These are phyloP conservation scores for Neoscelio sp. DNA, from an alignment of 2,888 invertebrate species.

Conservation along the genomic window DNA sequence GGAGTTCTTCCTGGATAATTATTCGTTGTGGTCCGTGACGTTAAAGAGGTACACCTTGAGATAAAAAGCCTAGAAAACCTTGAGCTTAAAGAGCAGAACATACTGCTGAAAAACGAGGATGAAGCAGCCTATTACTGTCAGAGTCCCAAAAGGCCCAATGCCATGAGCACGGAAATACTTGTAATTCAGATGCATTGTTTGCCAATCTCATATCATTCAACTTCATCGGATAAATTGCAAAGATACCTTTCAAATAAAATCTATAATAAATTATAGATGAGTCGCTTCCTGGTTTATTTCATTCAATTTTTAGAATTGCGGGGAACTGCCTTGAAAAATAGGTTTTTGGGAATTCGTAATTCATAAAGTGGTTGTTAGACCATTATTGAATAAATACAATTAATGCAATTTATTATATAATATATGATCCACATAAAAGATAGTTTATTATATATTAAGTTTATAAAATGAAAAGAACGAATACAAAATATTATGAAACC, in stretches of 20 bases:
- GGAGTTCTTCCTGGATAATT: conserved; percentile 87
- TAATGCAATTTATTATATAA: too few species aligned
- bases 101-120: conserved; percentile 89
- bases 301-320: too few species aligned
- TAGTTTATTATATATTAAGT: too few species aligned
- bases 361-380: too few species aligned
- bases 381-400: too few species aligned
- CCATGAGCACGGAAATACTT: conserved; percentile 89
- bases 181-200: conserved; percentile 69
- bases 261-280: background rate
- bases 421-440: too few species aligned
- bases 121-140: conserved; percentile 86
- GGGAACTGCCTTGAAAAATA: too few species aligned
- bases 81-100: conserved; percentile 90
- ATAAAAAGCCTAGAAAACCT: conserved; percentile 90
- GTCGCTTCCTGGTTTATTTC: too few species aligned
- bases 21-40: conserved; percentile 92
- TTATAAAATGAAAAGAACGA: too few species aligned
- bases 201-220: background rate
- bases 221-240: background rate
- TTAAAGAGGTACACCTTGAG: conserved; percentile 92
- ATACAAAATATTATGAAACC: too few species aligned
- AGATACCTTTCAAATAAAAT: too few species aligned
- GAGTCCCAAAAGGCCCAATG: conserved; percentile 88
- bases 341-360: too few species aligned